Evolutionary conservation across 2,113 vertebrate genomes (phyloP), one percentile per base, ranked within the genome.

Genomic region (Desmodus rotundus): DNA sequence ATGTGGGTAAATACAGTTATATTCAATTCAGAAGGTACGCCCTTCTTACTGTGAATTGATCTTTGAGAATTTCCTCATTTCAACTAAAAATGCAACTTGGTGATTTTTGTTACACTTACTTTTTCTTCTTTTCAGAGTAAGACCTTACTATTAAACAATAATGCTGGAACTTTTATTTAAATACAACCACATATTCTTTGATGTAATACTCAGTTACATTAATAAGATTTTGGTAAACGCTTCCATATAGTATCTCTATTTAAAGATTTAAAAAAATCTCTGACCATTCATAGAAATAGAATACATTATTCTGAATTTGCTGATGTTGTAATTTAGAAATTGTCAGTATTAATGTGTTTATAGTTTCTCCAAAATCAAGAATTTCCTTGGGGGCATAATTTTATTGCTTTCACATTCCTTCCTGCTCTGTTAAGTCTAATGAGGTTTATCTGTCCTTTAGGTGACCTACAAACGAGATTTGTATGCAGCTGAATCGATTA

Each of bases 391-490:
- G 97, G 97, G 61, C 89, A 83, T 95, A 97, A 56, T 97, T 98
- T 98, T 98, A 97, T 97, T 98, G 89, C 72, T 93, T 97, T 98
- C 96, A 82, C 98, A 97, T 98, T 98, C 97, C 92, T 98, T 98
- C 90, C 93, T 98, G 94, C 93, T 98, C 83, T 97, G 92, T 96
- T 97, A 97, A 98, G 89, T 97, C 97, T 99, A 98, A 98, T 97
- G 93, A 97, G 95, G 36, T 96, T 98, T 96, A 95, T 98, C 96
- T 99, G 97, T 98, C 98, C 97, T 98, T 83, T 97, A 99, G 99
- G 99, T 99, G 96, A 99, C 99, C 97, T 99, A 99, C 98, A 99
- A 98, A 97, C 96, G 98, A 94, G 99, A 99, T 98, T 98, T 99
- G 96, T 99, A 99, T 98, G 99, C 99, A 76, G 99, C 99, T 85